Conservation (phyloP, 2,888 invertebrate species). For the Merodon equestris region DNA sequence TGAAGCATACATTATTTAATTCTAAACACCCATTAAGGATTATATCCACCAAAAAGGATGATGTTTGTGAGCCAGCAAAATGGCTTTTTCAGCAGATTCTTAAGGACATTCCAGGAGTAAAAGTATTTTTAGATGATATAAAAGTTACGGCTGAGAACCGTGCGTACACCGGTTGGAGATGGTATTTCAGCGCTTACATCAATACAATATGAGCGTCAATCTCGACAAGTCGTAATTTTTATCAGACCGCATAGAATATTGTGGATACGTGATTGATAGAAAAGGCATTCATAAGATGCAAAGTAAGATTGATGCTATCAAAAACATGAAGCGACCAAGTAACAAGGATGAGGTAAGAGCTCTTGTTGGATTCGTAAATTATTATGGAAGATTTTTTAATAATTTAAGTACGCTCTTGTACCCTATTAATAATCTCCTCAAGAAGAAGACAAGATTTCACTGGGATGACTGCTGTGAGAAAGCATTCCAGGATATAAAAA, state of each 20-base stretch:
- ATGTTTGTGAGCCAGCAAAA: slow-evolving; percentile 73
- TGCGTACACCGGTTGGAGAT: slow-evolving; percentile 68
- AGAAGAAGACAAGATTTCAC: slow-evolving; percentile 62
- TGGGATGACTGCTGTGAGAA: slow-evolving; percentile 69
- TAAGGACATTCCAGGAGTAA: slow-evolving; percentile 38
- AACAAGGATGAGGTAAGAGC: slow-evolving; percentile 32
- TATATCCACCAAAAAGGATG: slow-evolving; percentile 72
- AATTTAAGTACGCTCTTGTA: slow-evolving; percentile 70
- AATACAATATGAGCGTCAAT: slow-evolving; percentile 70
- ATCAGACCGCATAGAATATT: slow-evolving; percentile 71
- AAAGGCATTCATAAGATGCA: slow-evolving; percentile 71
- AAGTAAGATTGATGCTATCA: slow-evolving; percentile 71
- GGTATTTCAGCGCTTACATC: slow-evolving; percentile 66
- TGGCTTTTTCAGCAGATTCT: slow-evolving; percentile 71
- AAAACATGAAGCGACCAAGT: slow-evolving; percentile 52
- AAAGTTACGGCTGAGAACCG: slow-evolving; percentile 69
- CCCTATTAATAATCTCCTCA: slow-evolving; percentile 71
- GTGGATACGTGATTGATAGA: slow-evolving; percentile 70
- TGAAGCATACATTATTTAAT: slow-evolving; percentile 73
- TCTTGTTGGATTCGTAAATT: slow-evolving; percentile 72
- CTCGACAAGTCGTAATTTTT: slow-evolving; percentile 71
- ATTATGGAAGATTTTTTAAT: slow-evolving; percentile 72
- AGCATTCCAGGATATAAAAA: slow-evolving; percentile 69
- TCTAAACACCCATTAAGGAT: slow-evolving; percentile 74
- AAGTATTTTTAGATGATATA: slow-evolving; percentile 71